Evolutionary conservation across 2,888 invertebrate genomes (phyloP), one percentile per base, ranked within the genome.

Genomic region (Melipona bicolor): DNA sequence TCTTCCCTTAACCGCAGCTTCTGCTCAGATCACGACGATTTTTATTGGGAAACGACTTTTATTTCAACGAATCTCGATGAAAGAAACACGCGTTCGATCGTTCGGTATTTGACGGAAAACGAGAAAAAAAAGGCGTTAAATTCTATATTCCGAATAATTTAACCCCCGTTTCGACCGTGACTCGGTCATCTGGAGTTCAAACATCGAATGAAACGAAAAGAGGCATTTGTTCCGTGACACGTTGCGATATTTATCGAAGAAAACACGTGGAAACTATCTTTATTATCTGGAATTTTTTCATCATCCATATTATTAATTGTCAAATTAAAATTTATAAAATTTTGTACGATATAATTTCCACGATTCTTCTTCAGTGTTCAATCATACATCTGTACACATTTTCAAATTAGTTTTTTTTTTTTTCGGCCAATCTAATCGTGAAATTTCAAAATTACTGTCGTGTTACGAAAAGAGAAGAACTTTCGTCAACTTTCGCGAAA

Each of bases 101-200:
- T 21, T 73, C 62, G 21, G 59, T 19, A n/a, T 19, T 50, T 9
- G 17, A 65, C 24, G 19, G 24, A 19, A 36, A 70, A 4, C 6
- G 32, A 0, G 43, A 3, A 17, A 3, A 9, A 2, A 3, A 49
- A 27, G 17, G 65, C 27, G 11, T n/a, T n/a, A n/a, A n/a, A n/a
- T n/a, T 62, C 21, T 74, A 11, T 54, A 54, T 64, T 54, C 52
- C n/a, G 64, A 74, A 52, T 74, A 52, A 52, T 36, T 64, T 32
- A 61, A 61, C 61, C 61, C 61, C 19, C 24, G 17, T 17, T 27
- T 17, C 4, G 9, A 17, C 61, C 9, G 19, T 24, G 56, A 59
- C 24, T 59, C 56, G 56, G 56, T 24, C 56, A n/a, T 56, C 21
- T 59, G 56, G 15, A 15, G 13, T 59, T 59, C 5, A 15, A 59